A percentile compares a stretch with the other conserved stretches of the same genome.
Conservation (phyloP, 2,113 vertebrate genomes). For the Hucho hucho region DNA sequence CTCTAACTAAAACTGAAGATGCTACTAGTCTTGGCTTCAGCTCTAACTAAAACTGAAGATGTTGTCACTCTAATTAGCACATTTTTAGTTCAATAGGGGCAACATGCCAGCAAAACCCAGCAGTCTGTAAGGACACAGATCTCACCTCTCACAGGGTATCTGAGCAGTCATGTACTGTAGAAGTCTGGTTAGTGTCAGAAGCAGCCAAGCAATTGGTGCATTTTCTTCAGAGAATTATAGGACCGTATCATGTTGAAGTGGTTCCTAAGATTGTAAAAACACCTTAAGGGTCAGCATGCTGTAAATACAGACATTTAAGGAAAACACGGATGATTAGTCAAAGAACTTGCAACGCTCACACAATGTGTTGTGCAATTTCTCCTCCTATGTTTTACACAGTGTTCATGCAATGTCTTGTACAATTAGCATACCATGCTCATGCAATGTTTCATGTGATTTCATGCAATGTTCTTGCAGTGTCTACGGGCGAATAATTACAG, state of each 20-base stretch:
- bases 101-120: not conserved
- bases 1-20: too few species aligned
- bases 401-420: not conserved
- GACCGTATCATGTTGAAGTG: too few species aligned
- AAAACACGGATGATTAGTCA: not conserved
- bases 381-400: too few species aligned
- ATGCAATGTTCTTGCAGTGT: not conserved
- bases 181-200: not conserved
- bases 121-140: not conserved
- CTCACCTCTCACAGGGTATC: not conserved
- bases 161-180: not conserved
- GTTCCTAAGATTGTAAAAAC: too few species aligned
- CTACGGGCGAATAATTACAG: conserved; percentile 75
- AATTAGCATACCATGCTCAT: too few species aligned
- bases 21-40: too few species aligned
- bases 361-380: too few species aligned
- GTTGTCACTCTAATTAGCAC: too few species aligned
- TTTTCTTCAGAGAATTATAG: too few species aligned
- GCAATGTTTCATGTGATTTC: not conserved
- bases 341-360: too few species aligned
- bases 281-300: not conserved
- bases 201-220: not conserved
- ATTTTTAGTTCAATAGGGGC: too few species aligned
- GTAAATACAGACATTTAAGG: not conserved
- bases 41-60: too few species aligned